phyloP scores from a whole-genome alignment of 2,797 vertebrate species.

The Danio choprae region DNA sequence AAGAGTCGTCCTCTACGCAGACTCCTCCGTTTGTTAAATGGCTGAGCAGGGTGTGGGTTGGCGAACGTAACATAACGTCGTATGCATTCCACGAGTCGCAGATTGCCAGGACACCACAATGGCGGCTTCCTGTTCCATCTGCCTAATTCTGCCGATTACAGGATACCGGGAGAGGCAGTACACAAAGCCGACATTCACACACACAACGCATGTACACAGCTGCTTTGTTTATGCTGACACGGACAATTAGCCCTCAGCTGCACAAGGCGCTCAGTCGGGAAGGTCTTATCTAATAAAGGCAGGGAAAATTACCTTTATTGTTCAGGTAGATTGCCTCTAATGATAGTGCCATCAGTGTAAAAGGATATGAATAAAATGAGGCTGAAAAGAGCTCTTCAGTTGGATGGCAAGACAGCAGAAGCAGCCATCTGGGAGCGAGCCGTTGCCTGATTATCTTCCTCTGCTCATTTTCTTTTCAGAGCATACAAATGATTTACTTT shows the following conservation, averaged over 20 bases:
- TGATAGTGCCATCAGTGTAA: slow-evolving; percentile 63
- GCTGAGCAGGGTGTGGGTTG: slow-evolving; percentile 66
- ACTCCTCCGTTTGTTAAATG: slow-evolving; percentile 75
- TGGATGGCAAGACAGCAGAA: slow-evolving; percentile 57
- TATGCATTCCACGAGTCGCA: slow-evolving; percentile 40
- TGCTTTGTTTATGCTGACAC: slow-evolving; percentile 62
- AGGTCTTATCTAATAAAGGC: slow-evolving; percentile 67
- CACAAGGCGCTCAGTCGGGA: slow-evolving; percentile 49
- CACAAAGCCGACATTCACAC: slow-evolving; percentile 56
- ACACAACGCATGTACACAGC: slow-evolving; percentile 58
- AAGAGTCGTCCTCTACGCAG: slow-evolving; percentile 83
- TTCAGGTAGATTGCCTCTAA: slow-evolving; percentile 69
- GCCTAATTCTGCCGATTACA: slow-evolving; percentile 51
- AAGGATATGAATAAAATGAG: slow-evolving; percentile 64
- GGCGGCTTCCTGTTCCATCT: slow-evolving; percentile 58
- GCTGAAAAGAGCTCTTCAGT: slow-evolving; percentile 59
- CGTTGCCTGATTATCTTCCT: slow-evolving; percentile 60
- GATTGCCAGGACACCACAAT: slow-evolving; percentile 52
- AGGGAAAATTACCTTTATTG: slow-evolving; percentile 66
- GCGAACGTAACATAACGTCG: background rate
- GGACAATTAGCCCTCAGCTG: slow-evolving; percentile 65
- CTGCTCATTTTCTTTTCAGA: slow-evolving; percentile 57
- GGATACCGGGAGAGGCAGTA: slow-evolving; percentile 47
- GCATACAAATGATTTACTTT: slow-evolving; percentile 61
- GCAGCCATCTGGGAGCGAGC: slow-evolving; percentile 62